Evolutionary conservation across 2,113 vertebrate genomes (phyloP).

Genomic region (Cottus gobio): DNA sequence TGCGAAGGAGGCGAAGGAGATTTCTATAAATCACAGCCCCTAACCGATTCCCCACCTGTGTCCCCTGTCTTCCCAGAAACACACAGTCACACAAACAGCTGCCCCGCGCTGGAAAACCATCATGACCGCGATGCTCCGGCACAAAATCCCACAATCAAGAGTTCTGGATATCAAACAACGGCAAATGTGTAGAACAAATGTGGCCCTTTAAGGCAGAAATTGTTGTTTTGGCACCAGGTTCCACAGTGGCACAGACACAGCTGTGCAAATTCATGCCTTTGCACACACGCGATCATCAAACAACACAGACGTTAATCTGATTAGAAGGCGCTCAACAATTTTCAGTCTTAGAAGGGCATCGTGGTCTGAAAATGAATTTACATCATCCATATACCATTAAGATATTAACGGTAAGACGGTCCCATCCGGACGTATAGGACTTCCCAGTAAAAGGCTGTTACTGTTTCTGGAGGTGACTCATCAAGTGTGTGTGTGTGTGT

Average conservation of each 20-base stretch:
- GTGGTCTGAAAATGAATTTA: slow-evolving; percentile 42
- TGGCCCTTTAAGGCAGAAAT: slow-evolving; percentile 42
- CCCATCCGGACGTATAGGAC: slow-evolving; percentile 39
- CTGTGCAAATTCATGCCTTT: slow-evolving; percentile 47
- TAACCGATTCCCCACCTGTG: slow-evolving; percentile 83
- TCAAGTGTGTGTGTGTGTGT: slow-evolving; percentile 9
- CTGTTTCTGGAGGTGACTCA: slow-evolving; percentile 48
- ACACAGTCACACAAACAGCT: slow-evolving; percentile 63
- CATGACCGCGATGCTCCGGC: slow-evolving; percentile 14
- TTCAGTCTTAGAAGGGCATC: slow-evolving; percentile 48
- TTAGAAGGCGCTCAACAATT: slow-evolving; percentile 47
- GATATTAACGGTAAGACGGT: slow-evolving; percentile 56
- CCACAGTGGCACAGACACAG: slow-evolving; percentile 44
- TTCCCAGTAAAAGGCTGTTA: slow-evolving; percentile 53
- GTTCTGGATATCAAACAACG: slow-evolving; percentile 33
- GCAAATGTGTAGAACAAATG: slow-evolving; percentile 36
- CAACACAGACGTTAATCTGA: slow-evolving; percentile 48
- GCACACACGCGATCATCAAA: slow-evolving; percentile 50
- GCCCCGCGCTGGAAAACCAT: slow-evolving; percentile 53
- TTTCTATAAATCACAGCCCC: slow-evolving; percentile 71
- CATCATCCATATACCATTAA: slow-evolving; percentile 50
- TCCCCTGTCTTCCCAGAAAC: slow-evolving; percentile 74
- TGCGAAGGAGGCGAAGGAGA: slow-evolving; percentile 64
- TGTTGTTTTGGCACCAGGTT: slow-evolving; percentile 37
- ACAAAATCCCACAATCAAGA: slow-evolving; percentile 45